A percentile compares a stretch with the other conserved stretches of the same genome.
Evolutionary conservation across 1,140 invertebrate species (phyloP).

Genomic region (Dicyema japonicum): DNA sequence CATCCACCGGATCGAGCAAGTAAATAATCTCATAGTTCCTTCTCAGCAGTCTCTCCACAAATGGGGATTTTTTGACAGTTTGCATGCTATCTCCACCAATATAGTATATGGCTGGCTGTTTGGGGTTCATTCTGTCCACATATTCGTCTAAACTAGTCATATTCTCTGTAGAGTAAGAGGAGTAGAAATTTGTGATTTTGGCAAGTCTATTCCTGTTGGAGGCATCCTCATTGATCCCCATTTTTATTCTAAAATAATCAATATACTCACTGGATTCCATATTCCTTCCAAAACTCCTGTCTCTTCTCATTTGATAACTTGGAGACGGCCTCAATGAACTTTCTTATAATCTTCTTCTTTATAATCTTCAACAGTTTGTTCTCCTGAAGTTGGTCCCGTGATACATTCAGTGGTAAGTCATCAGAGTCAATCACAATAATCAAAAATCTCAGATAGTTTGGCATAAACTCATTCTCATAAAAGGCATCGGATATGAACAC

Average conservation of each 20-base stretch:
- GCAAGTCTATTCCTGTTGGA: constrained; percentile 68
- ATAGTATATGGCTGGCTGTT: constrained; percentile 77
- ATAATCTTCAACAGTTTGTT: constrained; percentile 94
- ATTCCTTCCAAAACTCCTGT: constrained; percentile 88
- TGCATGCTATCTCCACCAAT: constrained; percentile 50
- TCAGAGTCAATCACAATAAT: constrained; percentile 80
- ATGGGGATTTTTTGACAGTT: constrained; percentile 61
- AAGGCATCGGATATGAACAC: constrained; percentile 99
- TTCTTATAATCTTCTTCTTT: constrained; percentile 84
- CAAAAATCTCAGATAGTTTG: constrained; percentile 72
- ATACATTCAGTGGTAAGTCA: constrained; percentile 86
- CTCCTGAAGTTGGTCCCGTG: constrained; percentile 68
- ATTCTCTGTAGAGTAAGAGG: constrained; percentile 34
- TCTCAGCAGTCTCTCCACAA: constrained; percentile 60
- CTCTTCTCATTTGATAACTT: constrained; percentile 65
- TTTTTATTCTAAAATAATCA: constrained; percentile 35
- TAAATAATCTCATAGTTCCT: constrained; percentile 85
- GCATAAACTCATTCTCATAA: constrained; percentile 95
- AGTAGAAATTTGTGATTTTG: constrained; percentile 61
- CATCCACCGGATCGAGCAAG: constrained; percentile 75
- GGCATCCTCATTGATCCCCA: constrained; percentile 85
- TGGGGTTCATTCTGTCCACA: constrained; percentile 72
- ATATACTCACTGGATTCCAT: constrained; percentile 52
- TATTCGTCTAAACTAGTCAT: constrained; percentile 52
- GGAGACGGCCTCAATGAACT: constrained; percentile 85